phyloP scores from a whole-genome alignment of 2,888 invertebrate genomes.

The Catocala sponsa region DNA sequence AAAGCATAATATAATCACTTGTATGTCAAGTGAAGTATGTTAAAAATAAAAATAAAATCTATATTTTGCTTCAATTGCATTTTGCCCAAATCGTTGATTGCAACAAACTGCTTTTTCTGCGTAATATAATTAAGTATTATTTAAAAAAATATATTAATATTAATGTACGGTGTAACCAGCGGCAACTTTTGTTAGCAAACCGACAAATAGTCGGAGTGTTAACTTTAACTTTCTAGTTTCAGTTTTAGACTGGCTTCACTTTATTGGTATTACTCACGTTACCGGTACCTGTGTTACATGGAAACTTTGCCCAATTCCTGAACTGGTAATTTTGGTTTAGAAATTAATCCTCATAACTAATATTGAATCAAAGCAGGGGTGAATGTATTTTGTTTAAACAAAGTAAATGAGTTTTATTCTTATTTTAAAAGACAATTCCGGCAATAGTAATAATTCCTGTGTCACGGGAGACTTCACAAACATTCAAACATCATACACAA shows the following conservation, averaged over 20 bases:
- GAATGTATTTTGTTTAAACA: neutral
- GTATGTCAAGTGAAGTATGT: too few species aligned
- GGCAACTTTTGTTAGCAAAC: slow-evolving; percentile 37
- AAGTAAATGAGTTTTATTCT: too few species aligned
- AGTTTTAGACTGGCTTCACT: slow-evolving; percentile 38
- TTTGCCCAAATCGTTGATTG: too few species aligned
- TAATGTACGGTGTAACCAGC: slow-evolving; percentile 30
- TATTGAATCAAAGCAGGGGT: neutral
- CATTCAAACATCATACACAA: too few species aligned
- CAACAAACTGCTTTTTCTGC: too few species aligned
- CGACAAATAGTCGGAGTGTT: slow-evolving; percentile 40
- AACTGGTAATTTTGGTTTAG: slow-evolving; percentile 8
- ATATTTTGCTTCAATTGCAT: too few species aligned
- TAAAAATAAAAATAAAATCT: too few species aligned
- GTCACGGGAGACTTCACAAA: too few species aligned
- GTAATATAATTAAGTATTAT: too few species aligned
- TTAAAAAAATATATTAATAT: neutral
- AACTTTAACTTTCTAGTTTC: slow-evolving; percentile 48
- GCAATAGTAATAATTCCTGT: too few species aligned
- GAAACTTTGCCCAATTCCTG: slow-evolving; percentile 5
- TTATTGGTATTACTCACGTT: slow-evolving; percentile 51
- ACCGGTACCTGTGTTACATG: slow-evolving; percentile 4
- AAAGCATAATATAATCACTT: too few species aligned
- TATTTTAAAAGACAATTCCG: too few species aligned
- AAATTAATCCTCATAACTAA: slow-evolving; percentile 8